Percentiles rank a stretch among this genome's conserved stretches.
Evolutionary conservation across 2,888 invertebrate genomes (phyloP).

Genomic region (Drosophila cognata): DNA sequence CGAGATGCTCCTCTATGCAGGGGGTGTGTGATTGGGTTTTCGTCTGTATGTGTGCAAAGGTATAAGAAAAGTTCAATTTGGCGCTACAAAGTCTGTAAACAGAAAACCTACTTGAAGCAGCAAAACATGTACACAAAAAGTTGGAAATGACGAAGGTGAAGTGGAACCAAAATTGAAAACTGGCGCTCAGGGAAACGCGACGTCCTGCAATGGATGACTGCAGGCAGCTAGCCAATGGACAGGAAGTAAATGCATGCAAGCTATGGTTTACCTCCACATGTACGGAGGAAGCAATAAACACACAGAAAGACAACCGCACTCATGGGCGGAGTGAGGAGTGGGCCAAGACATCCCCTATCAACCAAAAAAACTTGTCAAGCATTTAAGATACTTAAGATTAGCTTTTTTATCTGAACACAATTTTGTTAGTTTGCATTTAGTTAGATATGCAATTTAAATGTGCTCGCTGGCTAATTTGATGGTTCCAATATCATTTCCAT

Average conservation of each 20-base stretch:
- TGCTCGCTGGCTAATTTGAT: not conserved
- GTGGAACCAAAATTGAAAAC: not conserved
- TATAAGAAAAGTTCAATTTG: conserved; percentile 76
- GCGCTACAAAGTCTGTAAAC: conserved; percentile 77
- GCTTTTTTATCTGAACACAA: rapidly evolving
- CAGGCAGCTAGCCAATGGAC: conserved; percentile 59
- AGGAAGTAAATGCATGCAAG: conserved; percentile 66
- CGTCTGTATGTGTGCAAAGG: conserved; percentile 26
- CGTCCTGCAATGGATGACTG: conserved; percentile 12
- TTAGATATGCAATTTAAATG: not conserved
- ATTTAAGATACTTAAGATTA: not conserved
- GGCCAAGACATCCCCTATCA: not conserved
- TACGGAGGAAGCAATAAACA: conserved; percentile 23
- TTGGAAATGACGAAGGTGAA: conserved; percentile 26
- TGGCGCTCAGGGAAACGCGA: not conserved
- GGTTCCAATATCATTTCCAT: not conserved
- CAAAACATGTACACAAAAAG: conserved; percentile 67
- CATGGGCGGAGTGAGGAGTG: not conserved
- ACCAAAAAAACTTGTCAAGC: not conserved
- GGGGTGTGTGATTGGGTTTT: not conserved
- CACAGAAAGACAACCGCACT: not conserved
- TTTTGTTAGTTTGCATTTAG: not conserved
- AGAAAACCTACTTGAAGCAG: conserved; percentile 60
- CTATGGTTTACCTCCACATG: conserved; percentile 32
- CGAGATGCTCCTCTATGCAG: conserved; percentile 8